These are phyloP conservation scores for Atrichornis clamosus DNA, from an alignment of 2,113 vertebrate genomes.

Conservation along the genomic window DNA sequence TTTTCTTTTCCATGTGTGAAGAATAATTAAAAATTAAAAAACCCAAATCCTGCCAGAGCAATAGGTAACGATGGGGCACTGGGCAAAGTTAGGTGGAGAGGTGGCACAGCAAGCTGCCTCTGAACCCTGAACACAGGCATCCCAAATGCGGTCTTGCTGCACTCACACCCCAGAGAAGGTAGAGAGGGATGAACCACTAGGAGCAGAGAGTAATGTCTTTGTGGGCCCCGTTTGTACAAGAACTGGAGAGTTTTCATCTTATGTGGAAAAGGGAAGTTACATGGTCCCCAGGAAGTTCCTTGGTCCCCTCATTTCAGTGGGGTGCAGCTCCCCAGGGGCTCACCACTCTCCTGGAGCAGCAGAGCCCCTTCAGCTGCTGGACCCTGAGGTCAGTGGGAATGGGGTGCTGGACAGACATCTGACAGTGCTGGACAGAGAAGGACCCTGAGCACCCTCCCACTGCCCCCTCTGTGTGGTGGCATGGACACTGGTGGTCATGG, in stretches of 20 bases:
- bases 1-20: not conserved
- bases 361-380: not conserved
- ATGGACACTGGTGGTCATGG: rapidly evolving
- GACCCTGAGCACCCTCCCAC: not conserved
- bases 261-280: not conserved
- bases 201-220: not conserved
- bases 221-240: rapidly evolving
- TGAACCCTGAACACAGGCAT: not conserved
- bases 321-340: not conserved
- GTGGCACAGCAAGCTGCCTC: not conserved
- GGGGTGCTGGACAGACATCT: rapidly evolving
- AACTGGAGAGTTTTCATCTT: not conserved
- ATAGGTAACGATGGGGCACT: not conserved
- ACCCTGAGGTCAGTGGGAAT: not conserved
- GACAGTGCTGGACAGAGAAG: rapidly evolving
- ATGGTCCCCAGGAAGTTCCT: not conserved
- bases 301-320: rapidly evolving
- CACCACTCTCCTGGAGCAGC: not conserved
- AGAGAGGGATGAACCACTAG: not conserved
- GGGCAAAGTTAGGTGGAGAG: not conserved
- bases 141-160: not conserved
- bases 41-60: not conserved
- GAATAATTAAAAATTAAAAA: not conserved
- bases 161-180: no score
- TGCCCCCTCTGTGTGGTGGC: rapidly evolving